Base-by-base conservation (phyloP, 2,113 vertebrate species). In the Plotosus lineatus region DNA sequence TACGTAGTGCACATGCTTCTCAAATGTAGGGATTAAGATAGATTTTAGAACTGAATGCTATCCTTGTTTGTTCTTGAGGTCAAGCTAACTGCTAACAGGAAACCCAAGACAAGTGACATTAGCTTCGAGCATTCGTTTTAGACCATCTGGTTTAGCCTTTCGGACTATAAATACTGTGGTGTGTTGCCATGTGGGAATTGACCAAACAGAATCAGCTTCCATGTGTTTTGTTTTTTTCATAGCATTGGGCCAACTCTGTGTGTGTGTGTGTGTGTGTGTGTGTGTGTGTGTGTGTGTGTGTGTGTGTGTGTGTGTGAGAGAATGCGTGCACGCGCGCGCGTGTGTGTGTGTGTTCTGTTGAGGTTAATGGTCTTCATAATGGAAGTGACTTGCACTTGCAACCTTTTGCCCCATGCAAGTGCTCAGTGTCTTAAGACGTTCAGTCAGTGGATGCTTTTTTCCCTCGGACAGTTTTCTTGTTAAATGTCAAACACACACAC, bases 341-440 rank as follows among this genome's bases (percentile, higher is more conserved):
- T 83, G 87, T 87, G 87, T 89, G 88, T 91, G 88, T 89, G 86
- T 81, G 77, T 83, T 91, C 88, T 89, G 86, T 58, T 11, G 87
- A 87, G 87, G 90, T 93, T 92, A 89, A 90, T 89, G 88, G 82
- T 82, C 33, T 42, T 90, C 86, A 90, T 90, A 91, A 91, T 91
- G 88, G 90, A 91, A 90, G 89, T 91, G 91, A 92, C 91, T 89
- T 42, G 87, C 89, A 92, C 91, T 89, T 42, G 87, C 89, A 87
- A 92, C 89, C 86, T 92, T 92, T 90, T 85, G 87, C 83, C 78
- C 66, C 17, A 26, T 44, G 51, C 50, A 8, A n/a, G 85, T 77
- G 86, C 80, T 89, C 84, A 84, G 73, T 77, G 87, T 72, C 21
- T 77, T 74, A 53, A 42, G 75, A 88, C 42, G 14, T 71, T 6